Conservation (phyloP, 2,113 vertebrate genomes). For the Vicugna pacos region DNA sequence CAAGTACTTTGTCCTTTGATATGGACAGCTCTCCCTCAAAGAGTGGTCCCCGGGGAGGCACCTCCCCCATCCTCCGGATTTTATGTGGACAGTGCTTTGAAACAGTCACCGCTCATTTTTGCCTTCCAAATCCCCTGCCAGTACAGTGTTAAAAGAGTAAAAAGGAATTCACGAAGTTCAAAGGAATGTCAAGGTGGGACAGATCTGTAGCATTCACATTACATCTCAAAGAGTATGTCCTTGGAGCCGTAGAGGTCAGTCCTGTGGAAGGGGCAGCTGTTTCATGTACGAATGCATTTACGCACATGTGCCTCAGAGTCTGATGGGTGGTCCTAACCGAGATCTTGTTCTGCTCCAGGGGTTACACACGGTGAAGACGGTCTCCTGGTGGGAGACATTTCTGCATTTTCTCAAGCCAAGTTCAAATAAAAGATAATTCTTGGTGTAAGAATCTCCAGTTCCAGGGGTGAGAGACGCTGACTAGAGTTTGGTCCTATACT, state of each 20-base stretch:
- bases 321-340: not conserved
- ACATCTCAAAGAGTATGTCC: not conserved
- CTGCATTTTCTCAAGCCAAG: not conserved
- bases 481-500: not conserved
- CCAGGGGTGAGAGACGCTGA: not conserved
- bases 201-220: not conserved
- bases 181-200: not conserved
- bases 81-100: not conserved
- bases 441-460: not conserved
- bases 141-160: not conserved
- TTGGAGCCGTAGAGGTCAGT: not conserved
- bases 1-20: constrained; percentile 6
- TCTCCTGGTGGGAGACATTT: not conserved
- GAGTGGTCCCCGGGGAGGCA: not conserved
- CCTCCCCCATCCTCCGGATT: not conserved
- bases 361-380: not conserved
- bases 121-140: not conserved
- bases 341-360: not conserved
- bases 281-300: not conserved
- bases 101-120: not conserved
- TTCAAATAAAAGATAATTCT: not conserved
- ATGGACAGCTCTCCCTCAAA: not conserved
- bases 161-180: not conserved
- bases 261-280: not conserved
- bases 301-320: not conserved